Conservation (phyloP, 2,113 vertebrate genomes). For the Mustela nigripes region DNA sequence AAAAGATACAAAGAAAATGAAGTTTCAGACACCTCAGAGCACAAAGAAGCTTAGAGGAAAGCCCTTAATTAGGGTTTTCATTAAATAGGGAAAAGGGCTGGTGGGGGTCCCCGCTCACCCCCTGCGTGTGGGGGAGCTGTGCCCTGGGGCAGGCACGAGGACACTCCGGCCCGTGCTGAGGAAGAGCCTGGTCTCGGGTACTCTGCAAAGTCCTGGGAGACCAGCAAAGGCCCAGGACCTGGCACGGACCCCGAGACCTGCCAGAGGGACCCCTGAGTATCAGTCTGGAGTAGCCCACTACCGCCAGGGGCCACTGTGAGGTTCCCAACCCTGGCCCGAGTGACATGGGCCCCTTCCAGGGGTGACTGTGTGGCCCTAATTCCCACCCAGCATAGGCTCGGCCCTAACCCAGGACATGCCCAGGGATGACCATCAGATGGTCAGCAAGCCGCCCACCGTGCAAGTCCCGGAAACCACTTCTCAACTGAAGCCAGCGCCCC, state of each 20-base stretch:
- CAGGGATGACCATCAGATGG: neutral
- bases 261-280: neutral
- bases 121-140: accelerated
- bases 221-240: neutral
- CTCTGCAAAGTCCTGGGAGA: neutral
- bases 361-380: neutral
- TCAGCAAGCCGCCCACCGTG: neutral
- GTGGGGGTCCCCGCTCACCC: neutral
- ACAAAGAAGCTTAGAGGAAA: neutral
- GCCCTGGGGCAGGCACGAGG: neutral
- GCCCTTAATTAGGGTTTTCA: neutral
- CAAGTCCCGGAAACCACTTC: neutral
- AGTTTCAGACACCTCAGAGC: neutral
- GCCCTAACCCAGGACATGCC: neutral
- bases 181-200: neutral
- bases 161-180: accelerated
- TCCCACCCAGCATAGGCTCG: neutral
- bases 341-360: neutral
- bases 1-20: neutral
- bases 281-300: neutral
- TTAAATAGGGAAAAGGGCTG: neutral
- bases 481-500: neutral
- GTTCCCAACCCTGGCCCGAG: neutral
- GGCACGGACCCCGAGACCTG: neutral
- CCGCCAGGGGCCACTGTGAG: neutral